These are phyloP conservation scores for Dryocosmus kuriphilus DNA, from an alignment of 2,888 invertebrate genomes.

Conservation along the genomic window DNA sequence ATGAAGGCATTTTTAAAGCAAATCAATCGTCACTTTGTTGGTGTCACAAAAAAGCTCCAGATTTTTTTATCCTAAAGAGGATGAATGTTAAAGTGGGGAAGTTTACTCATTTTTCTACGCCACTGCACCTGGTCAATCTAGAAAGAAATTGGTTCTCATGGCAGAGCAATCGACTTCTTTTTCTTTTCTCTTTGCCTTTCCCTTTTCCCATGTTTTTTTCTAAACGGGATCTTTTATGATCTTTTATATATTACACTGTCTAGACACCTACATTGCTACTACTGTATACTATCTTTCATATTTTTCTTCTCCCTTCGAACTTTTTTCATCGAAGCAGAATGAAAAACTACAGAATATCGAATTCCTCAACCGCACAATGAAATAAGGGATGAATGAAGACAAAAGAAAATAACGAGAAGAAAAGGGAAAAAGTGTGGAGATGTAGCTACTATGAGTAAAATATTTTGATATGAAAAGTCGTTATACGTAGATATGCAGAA, in stretches of 20 bases:
- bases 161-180: conserved; percentile 19
- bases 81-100: conserved; percentile 1
- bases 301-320: conserved; percentile 18
- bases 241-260: conserved; percentile 30
- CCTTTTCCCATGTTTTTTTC: background rate
- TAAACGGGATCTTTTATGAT: conserved; percentile 14
- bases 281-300: background rate
- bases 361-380: background rate
- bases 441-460: background rate
- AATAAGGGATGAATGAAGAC: background rate
- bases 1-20: too few species aligned
- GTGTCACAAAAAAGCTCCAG: background rate
- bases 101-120: conserved; percentile 22
- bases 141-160: conserved; percentile 11
- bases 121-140: conserved; percentile 30
- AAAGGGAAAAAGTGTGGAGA: background rate
- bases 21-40: background rate
- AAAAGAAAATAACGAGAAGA: background rate
- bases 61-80: background rate
- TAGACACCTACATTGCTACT: conserved; percentile 12
- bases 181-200: background rate
- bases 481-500: background rate
- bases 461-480: background rate
- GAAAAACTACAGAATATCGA: background rate
- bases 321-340: background rate